These are phyloP conservation scores for Nipponia nippon DNA, from an alignment of 2,113 vertebrate genomes.

Conservation along the genomic window DNA sequence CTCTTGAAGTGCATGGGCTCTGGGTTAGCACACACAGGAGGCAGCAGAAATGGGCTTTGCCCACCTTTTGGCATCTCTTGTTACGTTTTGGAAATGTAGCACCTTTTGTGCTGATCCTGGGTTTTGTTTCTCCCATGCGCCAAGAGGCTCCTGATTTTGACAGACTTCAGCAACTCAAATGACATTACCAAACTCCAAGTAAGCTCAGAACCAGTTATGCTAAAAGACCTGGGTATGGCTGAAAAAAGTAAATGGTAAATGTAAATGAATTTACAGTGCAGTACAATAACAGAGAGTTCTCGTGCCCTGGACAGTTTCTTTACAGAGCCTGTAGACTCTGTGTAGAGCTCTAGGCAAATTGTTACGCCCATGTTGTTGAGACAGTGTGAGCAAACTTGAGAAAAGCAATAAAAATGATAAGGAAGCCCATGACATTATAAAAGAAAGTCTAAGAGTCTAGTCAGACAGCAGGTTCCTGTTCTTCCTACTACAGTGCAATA, in stretches of 20 bases:
- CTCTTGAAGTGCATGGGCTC: neutral
- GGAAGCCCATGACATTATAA: neutral
- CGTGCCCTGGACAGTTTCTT: neutral
- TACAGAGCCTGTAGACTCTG: neutral
- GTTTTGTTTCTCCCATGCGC: neutral
- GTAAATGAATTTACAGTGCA: neutral
- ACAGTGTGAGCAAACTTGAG: neutral
- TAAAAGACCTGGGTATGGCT: neutral
- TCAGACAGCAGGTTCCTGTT: neutral
- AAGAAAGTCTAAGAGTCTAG: neutral
- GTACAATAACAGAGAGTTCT: neutral
- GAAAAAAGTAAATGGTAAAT: neutral
- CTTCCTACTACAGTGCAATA: neutral
- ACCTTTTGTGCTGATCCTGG: neutral
- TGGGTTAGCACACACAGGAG: neutral
- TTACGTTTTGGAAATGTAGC: neutral
- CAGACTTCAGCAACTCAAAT: neutral
- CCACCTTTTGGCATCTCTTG: neutral
- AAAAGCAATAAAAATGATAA: neutral
- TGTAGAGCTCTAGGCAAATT: neutral
- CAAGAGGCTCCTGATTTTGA: neutral
- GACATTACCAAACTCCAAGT: neutral
- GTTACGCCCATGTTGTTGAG: neutral
- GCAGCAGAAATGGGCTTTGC: neutral
- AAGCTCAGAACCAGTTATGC: neutral